phyloP scores from a whole-genome alignment of 2,797 vertebrate genomes.

The Syndactyla subalaris region DNA sequence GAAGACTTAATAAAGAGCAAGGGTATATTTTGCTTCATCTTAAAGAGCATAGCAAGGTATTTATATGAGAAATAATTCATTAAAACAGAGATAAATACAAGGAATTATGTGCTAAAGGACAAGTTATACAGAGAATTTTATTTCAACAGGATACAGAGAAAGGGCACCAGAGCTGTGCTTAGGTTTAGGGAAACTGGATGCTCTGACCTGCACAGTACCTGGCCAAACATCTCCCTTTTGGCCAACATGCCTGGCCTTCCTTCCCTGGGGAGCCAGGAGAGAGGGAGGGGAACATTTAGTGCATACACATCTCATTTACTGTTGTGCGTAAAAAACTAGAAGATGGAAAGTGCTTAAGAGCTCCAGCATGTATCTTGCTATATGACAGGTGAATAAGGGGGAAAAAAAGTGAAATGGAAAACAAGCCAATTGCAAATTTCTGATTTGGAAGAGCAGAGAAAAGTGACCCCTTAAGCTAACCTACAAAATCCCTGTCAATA shows the following conservation, averaged over 20 bases:
- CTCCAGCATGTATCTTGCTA: not conserved
- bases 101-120: not conserved
- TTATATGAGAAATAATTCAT: not conserved
- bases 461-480: not conserved
- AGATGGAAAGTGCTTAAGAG: not conserved
- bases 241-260: not conserved
- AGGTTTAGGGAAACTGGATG: not conserved
- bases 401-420: not conserved
- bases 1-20: not conserved
- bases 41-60: not conserved
- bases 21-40: not conserved
- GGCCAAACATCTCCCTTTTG: not conserved
- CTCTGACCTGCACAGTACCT: not conserved
- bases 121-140: not conserved
- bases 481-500: not conserved
- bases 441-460: not conserved
- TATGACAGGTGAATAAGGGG: not conserved
- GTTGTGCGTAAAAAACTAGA: not conserved
- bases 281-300: not conserved
- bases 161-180: not conserved
- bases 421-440: not conserved
- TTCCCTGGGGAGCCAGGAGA: not conserved
- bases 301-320: not conserved
- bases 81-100: not conserved
- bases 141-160: not conserved